phyloP scores from a whole-genome alignment of 2,113 vertebrate genomes.

The Globicephala melas region DNA sequence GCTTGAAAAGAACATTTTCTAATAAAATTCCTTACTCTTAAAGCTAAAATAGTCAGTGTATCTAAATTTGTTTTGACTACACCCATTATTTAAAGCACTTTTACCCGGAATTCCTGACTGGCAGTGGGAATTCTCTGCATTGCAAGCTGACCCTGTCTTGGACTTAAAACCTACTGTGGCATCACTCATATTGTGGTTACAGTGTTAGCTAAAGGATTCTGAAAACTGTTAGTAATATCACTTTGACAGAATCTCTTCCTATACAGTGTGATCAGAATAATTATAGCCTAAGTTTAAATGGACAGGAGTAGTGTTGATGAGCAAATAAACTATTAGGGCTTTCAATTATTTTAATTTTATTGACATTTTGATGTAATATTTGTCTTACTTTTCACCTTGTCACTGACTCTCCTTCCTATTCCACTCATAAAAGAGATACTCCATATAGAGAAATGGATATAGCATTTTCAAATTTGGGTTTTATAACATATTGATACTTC shows the following conservation, averaged over 20 bases:
- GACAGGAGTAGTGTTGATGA: not conserved
- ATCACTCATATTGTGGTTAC: not conserved
- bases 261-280: not conserved
- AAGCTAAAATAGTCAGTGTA: constrained; percentile 68
- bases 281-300: not conserved
- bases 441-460: not conserved
- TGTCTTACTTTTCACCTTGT: not conserved
- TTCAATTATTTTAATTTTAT: not conserved
- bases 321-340: not conserved
- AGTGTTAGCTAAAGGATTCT: not conserved
- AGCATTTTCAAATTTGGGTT: not conserved
- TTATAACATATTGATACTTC: not conserved
- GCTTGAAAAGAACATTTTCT: constrained; percentile 75
- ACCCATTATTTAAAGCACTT: constrained; percentile 27
- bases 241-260: not conserved
- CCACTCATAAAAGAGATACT: fast-evolving
- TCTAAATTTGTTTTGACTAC: constrained; percentile 57
- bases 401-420: not conserved
- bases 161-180: not conserved
- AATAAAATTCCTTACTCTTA: constrained; percentile 37
- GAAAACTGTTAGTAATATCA: not conserved
- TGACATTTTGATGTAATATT: not conserved
- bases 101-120: not conserved
- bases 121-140: not conserved
- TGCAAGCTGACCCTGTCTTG: not conserved